phyloP scores from a whole-genome alignment of 1,140 invertebrate species.

The Magallana ariakensis region DNA sequence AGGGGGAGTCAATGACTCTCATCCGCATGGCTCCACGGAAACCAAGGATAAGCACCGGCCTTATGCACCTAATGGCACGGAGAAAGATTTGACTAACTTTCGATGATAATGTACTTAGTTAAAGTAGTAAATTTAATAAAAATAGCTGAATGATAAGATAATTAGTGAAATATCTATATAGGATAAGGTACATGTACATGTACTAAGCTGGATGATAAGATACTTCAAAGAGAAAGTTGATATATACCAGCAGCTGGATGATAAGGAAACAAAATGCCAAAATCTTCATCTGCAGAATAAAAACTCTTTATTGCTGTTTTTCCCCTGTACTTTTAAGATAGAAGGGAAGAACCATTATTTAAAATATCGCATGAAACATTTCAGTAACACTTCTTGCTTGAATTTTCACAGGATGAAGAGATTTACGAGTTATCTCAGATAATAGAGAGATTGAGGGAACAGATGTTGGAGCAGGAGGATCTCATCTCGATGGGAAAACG shows the following conservation, averaged over 20 bases:
- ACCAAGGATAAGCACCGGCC: no score
- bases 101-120: no score
- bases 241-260: neutral
- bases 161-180: no score
- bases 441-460: slow-evolving; percentile 98
- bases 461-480: slow-evolving; percentile 98
- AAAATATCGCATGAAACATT: neutral
- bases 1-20: no score
- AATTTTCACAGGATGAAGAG: slow-evolving; percentile 90
- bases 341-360: no score
- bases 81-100: no score
- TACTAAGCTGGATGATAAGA: slow-evolving; percentile 94
- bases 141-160: slow-evolving; percentile 96
- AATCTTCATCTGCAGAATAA: neutral
- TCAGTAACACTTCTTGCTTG: neutral
- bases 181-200: no score
- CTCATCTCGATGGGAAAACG: slow-evolving; percentile 91
- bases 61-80: no score
- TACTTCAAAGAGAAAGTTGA: slow-evolving; percentile 63
- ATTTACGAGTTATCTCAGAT: slow-evolving; percentile 98
- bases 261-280: neutral
- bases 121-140: slow-evolving; percentile 85
- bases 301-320: neutral
- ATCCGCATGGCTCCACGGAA: no score
- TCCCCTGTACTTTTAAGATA: no score